Evolutionary conservation across 1,140 invertebrate genomes (phyloP), one percentile per base, ranked within the genome.

Genomic region (Apocrypta bakeri): DNA sequence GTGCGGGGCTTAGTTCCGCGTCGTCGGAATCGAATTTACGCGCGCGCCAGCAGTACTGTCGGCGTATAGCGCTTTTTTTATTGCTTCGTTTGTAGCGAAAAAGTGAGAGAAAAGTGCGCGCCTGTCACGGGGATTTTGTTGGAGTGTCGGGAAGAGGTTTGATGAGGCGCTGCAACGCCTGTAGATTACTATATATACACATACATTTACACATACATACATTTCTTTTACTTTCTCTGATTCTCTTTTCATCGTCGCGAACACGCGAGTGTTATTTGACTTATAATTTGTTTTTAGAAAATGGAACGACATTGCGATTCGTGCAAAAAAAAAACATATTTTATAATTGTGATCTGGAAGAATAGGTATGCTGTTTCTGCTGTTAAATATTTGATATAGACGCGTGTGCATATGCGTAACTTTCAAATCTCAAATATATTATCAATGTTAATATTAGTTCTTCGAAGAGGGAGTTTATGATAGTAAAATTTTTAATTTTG

Each of bases 11-110:
- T 56, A 56, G 29, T 71, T 71, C 21, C 21, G 33, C 69, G 37
- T 24, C 71, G 71, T n/a, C 31, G 37, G 37, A 81, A 81, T 81
- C 72, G 37, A 81, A 81, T 81, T 81, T 75, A 64, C 56, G 21
- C 48, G 21, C 37, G 27, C 27, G 27, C 17, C 42, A 3, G 42
- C 42, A 21, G 48, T 56, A 21, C 2, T 66, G 27, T 66, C 63
- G 63, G 63, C 27, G 25, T 66, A 66, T 29, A 66, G 63, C 63
- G 17, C 48, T 14, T 66, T 77, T 79, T 79, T 79, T 71, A 56
- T 71, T 71, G 12, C 40, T 31, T 69, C 77, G 12, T 33, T 42
- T 73, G 27, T 69, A 69, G 31, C n/a, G n/a, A n/a, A n/a, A n/a
- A n/a, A n/a, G n/a, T n/a, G n/a, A n/a, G n/a, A n/a, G 17, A 56